Evolutionary conservation across 2,797 vertebrate species (phyloP), one percentile per base, ranked within the genome.

Genomic region (Molossus alvarezi): DNA sequence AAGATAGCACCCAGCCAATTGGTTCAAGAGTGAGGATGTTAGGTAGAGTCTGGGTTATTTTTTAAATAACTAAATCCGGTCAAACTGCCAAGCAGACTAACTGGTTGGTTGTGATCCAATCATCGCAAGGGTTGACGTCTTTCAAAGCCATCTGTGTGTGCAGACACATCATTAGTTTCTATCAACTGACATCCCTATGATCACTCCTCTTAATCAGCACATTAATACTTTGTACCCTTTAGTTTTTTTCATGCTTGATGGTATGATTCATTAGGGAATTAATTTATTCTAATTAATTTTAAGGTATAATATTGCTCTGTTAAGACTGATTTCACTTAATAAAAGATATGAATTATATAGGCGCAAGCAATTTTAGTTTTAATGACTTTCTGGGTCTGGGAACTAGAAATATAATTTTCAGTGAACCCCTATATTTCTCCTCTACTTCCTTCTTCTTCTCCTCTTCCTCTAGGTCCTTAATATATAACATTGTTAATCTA

Each of bases 201-300:
- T 73, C 48, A 27, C 6, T 5, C 67, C 48, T 97, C 69, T 73
- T 64, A 33, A 88, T 85, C 4, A 51, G 48, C 87, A 48, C 82
- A 76, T 75, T 64, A 69, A n/a, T 67, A 14, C 45, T 55, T 88
- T 60, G 64, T 75, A 45, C 83, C 14, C 85, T 93, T 89, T 69
- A 65, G 58, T 69, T 83, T 90, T 58, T 58, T 75, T 55, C 62
- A 53, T 57, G 86, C 60, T 87, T 64, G 33, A 60, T 53, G 29
- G 33, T 92, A 81, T 88, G 71, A 96, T 96, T 97, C 67, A 94
- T 82, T 92, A 88, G 88, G 88, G 53, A 95, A 91, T 86, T 86
- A 90, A 96, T 96, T 93, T 92, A 75, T 92, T 87, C 45, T 79
- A 84, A 94, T 92, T 92, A 94, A 92, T 92, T 82, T 88, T 73